Base-by-base conservation (phyloP, 2,888 invertebrate species). In the Epirrita christyi region DNA sequence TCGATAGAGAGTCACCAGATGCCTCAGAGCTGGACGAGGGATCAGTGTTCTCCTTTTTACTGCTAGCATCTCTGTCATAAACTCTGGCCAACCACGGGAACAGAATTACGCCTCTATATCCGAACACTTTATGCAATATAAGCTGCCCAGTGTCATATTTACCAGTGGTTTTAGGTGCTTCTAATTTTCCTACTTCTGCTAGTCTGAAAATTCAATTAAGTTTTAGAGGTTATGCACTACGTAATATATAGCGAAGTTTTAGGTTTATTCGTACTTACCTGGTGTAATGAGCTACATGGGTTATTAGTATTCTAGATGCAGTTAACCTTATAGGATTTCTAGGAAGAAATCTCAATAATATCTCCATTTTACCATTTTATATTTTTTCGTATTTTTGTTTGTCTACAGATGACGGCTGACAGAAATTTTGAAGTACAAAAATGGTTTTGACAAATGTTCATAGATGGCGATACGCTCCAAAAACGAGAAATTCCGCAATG, bases 51-150 rank as follows among this genome's bases (percentile, higher is more conserved):
- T 94, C 94, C 73, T 93, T 94, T 78, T 95, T 95, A 72, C 93
- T 94, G 1, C 96, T 96, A 50, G 96, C 92, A 93, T 98, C 98
- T 75, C 98, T 93, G 79, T 99, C 99, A 78, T 98, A 99, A 0
- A 99, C 98, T 78, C 97, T 94, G 7, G 99, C 99, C 61, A 97
- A 91, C 98, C 99, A 99, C 0, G 99, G 98, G 83, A 99, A 99
- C 48, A 99, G 92, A 56, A 99, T 96, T 10, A 99, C 98, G 4
- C 99, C 99, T 71, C 99, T 94, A 83, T 99, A 99, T 11, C 99
- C 99, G 86, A 99, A 99, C 13, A 99, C 96, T 75, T 97, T 95
- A 82, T 99, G 99, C 50, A 99, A 92, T 85, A 99, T 98, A 61
- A 99, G 92, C 88, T 98, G 98, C 8, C 99, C 99, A 3, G 98